Conservation (phyloP, 1,140 invertebrate species). For the Pachypsylla venusta region DNA sequence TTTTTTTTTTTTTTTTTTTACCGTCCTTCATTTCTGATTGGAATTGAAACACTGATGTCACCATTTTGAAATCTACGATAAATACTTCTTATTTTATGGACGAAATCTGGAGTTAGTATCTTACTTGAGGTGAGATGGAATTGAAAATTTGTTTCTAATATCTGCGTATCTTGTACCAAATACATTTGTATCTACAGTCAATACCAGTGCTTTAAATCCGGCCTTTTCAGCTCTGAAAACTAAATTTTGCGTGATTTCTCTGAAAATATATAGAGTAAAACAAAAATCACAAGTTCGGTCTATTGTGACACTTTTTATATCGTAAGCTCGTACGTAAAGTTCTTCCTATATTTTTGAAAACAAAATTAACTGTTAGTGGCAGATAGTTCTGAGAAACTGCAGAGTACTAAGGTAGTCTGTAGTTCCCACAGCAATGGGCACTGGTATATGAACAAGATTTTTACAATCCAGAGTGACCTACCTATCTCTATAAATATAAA, state of each 20-base stretch:
- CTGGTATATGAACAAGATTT: too few relatives aligned
- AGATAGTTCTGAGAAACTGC: too few relatives aligned
- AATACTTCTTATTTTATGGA: constrained; percentile 12
- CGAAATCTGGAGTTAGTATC: constrained; percentile 13
- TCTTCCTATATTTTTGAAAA: too few relatives aligned
- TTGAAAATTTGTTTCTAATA: constrained; percentile 63
- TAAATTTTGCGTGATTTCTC: constrained; percentile 54
- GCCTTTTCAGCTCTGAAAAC: constrained; percentile 62
- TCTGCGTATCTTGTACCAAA: constrained; percentile 70
- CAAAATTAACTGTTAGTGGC: too few relatives aligned
- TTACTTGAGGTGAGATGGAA: constrained; percentile 64
- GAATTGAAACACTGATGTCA: too few relatives aligned
- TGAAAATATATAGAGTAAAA: constrained; percentile 24
- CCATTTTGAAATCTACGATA: constrained; percentile 18
- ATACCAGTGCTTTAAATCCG: constrained; percentile 73
- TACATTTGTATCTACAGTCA: constrained; percentile 79
- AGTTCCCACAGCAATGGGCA: too few relatives aligned
- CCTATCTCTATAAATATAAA: constrained; percentile 77
- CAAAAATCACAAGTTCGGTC: too few relatives aligned
- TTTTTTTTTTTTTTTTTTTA: too few relatives aligned
- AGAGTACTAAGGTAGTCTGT: too few relatives aligned
- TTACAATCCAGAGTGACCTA: constrained; percentile 23
- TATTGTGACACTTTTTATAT: too few relatives aligned
- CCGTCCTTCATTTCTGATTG: too few relatives aligned
- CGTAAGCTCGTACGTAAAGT: too few relatives aligned